Evolutionary conservation across 2,797 vertebrate species (phyloP), one percentile per base, ranked within the genome.

Genomic region (Lerista edwardsae): DNA sequence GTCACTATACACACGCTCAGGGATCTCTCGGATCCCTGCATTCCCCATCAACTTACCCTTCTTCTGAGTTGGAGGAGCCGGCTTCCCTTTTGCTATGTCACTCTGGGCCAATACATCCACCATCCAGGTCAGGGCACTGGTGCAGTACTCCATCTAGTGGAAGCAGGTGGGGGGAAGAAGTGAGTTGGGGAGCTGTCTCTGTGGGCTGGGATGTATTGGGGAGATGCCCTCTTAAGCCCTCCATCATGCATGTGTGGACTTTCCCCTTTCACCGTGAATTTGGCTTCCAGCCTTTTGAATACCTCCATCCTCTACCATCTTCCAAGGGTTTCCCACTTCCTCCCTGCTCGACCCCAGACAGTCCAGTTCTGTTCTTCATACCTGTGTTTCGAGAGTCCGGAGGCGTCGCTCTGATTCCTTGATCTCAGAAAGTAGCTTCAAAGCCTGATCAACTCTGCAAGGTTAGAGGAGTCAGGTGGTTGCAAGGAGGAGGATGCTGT

Each of bases 341-440:
- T n/a, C 29, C 44, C 31, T 29, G 29, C n/a, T 51, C 51, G 31
- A 27, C 69, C 57, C 39, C n/a, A 15, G 6, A 10, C 12, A 19
- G 19, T 1, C 25, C 9, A 29, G 23, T 3, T 3, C 14, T 1
- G 0, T 3, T 4, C 6, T 17, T 92, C 84, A 91, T 91, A 97
- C 97, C 96, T 98, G 95, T 1, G 85, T 91, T 91, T 98, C 97
- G 87, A 98, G 89, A 27, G 91, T 86, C 83, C 91, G 96, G 84
- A 98, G 88, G 41, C 97, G 95, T 73, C 94, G 93, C 75, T 97
- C 96, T 0, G 96, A 97, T 87, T 97, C 96, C 39, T 94, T 94
- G 72, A 97, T 95, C 88, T 97, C 97, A 1, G 88, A 75, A 90
- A 98, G 95, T 78, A 97, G 96, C 87, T 97, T 98, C 86, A 98